Evolutionary conservation across 2,888 invertebrate species (phyloP), one percentile per base, ranked within the genome.

Genomic region (Stomorhina lunata): DNA sequence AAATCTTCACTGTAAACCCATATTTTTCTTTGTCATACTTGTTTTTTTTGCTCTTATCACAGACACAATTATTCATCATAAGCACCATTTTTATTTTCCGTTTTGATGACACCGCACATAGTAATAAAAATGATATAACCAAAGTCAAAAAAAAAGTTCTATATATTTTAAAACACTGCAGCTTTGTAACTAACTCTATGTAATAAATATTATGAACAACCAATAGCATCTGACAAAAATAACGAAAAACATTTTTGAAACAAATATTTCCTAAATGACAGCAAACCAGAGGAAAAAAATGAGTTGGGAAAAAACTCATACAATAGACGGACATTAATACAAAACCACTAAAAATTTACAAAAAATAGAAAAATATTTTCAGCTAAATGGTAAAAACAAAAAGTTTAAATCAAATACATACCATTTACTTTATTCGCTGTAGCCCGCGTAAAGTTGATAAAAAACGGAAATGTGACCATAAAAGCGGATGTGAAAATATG

Each of bases 381-480:
- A 17, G 27, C 17, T 17, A 59, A 32, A 34, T 17, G 10, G 25
- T 29, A 27, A 34, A 6, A 50, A 37, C 2, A 59, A 22, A 29
- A 43, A 32, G 45, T 40, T 65, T 65, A 81, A 57, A 71, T 57
- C 69, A 76, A 59, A 71, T 59, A 43, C 65, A 65, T 40, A 40
- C 57, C 76, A 81, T 81, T 69, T 75, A 80, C 25, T 55, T 73
- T 68, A 75, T 7, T n/a, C n/a, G 48, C 68, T 63, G 65, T 37
- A 71, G n/a, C 75, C 34, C 32, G 34, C 63, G 50, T 45, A 66
- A 55, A 66, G 34, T 72, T 32, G 34, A 69, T 72, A 76, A 79
- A 55, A 76, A 88, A 83, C 86, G 88, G 88, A 88, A 88, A 88
- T 87, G 87, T 87, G 87, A 87, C 87, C 87, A 86, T 87, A 85